phyloP scores from a whole-genome alignment of 1,140 invertebrate species.

The Aphis craccivora region DNA sequence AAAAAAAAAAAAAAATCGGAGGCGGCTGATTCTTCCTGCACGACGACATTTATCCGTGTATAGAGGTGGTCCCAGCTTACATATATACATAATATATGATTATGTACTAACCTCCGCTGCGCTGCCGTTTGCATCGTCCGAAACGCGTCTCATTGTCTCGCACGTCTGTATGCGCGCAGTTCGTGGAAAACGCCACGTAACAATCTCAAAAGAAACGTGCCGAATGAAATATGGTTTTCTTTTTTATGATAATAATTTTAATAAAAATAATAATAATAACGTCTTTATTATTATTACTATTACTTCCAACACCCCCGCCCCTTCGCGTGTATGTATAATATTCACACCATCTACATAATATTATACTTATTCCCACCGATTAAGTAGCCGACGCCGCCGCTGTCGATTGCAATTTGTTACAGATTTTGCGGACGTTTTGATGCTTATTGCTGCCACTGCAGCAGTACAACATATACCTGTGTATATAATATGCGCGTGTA shows the following conservation, averaged over 20 bases:
- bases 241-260: not conserved
- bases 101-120: not conserved
- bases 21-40: not conserved
- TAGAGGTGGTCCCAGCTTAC: not conserved
- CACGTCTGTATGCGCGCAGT: not conserved
- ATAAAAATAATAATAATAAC: not conserved
- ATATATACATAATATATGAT: not conserved
- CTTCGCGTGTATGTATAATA: not conserved
- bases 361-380: conserved; percentile 9
- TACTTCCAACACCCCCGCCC: not conserved
- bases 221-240: conserved; percentile 7
- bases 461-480: not conserved
- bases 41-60: conserved; percentile 5
- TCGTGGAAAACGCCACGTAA: conserved; percentile 7
- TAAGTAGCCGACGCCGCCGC: not conserved
- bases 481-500: not conserved
- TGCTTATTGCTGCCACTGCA: not conserved
- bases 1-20: not conserved
- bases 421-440: conserved; percentile 23
- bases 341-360: not conserved
- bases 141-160: not conserved
- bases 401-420: conserved; percentile 16
- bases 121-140: not conserved
- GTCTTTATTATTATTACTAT: not conserved
- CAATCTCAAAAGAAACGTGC: conserved; percentile 27